Base-by-base conservation (phyloP, 2,888 invertebrate genomes). In the Trilocha varians region DNA sequence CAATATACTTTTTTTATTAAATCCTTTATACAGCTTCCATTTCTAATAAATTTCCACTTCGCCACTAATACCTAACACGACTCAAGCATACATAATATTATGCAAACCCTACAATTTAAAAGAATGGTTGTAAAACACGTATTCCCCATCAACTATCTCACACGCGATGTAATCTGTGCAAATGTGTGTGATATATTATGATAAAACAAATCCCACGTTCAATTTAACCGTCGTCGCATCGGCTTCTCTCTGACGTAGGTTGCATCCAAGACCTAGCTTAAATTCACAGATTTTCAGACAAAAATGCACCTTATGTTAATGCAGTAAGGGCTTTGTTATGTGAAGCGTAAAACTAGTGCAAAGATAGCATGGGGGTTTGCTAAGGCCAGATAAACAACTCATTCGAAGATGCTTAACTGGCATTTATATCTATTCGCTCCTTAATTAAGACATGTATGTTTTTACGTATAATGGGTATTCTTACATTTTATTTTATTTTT, bases 331-430 rank as follows among this genome's bases (percentile, higher is more conserved):
- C 33, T 16, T 43, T n/a, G 38, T 47, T 33, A 40, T 43, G 41
- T 43, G 48, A 52, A 50, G 51, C 43, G 44, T 45, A 52, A n/a
- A n/a, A n/a, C n/a, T n/a, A n/a, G n/a, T 59, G 49, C 53, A 53
- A 50, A 54, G 56, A 53, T 52, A 49, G 57, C 47, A 53, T 49
- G 46, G 42, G 43, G 52, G 47, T 43, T 38, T 38, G 42, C 38
- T 41, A 42, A 45, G 41, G 40, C 39, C 16, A 52, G 55, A 57
- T 54, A 59, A 52, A 61, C 50, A 52, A 46, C 45, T 46, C 44
- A 38, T 14, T 39, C 13, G 33, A 16, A 34, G 34, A 34, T 17
- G 14, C 34, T 9, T 33, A 33, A 34, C 16, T 39, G 16, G 17
- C 33, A 17, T 39, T 39, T 33, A 39, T 25, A 25, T 5, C 11